These are phyloP conservation scores for Brachymystax lenok DNA, from an alignment of 2,797 vertebrate species.

Conservation along the genomic window DNA sequence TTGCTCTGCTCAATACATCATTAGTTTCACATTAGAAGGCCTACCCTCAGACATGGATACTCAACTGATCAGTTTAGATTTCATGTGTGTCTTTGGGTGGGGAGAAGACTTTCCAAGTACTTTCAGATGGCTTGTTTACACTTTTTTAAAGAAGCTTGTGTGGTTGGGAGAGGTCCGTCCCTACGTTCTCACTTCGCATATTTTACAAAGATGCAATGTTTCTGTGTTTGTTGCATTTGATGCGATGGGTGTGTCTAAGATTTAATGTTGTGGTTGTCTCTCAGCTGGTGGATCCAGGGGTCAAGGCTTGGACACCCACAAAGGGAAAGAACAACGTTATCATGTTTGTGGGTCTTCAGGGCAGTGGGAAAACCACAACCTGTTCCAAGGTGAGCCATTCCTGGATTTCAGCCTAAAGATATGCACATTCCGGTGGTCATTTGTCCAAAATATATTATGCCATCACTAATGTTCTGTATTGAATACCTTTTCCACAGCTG, in stretches of 20 bases:
- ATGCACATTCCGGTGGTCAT: neutral
- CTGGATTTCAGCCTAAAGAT: neutral
- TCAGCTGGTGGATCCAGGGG: slow-evolving; percentile 95
- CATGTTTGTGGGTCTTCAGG: slow-evolving; percentile 98
- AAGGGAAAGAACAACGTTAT: slow-evolving; percentile 99
- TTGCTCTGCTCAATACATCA: neutral
- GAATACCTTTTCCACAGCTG: slow-evolving; percentile 73
- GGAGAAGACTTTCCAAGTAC: neutral
- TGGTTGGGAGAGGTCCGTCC: neutral
- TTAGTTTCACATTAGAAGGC: neutral
- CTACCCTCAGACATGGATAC: neutral
- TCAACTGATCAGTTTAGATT: neutral
- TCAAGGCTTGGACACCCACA: slow-evolving; percentile 98
- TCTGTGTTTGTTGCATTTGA: neutral
- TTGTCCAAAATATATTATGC: neutral
- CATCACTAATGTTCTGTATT: neutral
- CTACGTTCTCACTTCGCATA: neutral
- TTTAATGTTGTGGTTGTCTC: slow-evolving; percentile 37
- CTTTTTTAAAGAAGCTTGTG: neutral
- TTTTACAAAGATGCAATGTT: neutral
- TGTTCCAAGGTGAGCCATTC: slow-evolving; percentile 90
- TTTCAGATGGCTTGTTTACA: too few relatives aligned
- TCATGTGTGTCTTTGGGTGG: neutral
- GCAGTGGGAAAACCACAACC: slow-evolving; percentile 97
- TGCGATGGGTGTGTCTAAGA: neutral